These are phyloP conservation scores for Lithophane socia DNA, from an alignment of 2,888 invertebrate genomes.

Conservation along the genomic window DNA sequence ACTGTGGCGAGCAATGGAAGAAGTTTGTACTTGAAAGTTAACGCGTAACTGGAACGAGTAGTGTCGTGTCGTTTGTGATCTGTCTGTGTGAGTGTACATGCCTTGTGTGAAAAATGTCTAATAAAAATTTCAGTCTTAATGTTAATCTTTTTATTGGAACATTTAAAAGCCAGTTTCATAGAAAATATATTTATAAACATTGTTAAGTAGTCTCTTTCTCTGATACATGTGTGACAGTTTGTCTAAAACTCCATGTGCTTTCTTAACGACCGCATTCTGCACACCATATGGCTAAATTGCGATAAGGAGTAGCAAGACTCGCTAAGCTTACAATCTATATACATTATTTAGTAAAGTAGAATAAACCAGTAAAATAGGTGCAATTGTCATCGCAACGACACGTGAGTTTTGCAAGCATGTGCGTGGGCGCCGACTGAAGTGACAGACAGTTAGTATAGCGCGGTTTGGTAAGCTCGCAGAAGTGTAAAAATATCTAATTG, in stretches of 20 bases:
- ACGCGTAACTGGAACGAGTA: conserved; percentile 69
- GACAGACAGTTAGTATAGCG: neutral
- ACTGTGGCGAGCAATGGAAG: conserved; percentile 79
- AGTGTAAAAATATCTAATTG: neutral
- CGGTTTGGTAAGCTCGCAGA: neutral
- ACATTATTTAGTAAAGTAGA: neutral
- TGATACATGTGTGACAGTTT: neutral
- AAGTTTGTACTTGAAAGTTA: conserved; percentile 76
- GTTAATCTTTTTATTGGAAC: conserved; percentile 30
- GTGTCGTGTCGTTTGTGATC: conserved; percentile 48
- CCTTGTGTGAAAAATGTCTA: conserved; percentile 56
- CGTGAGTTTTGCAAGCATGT: neutral
- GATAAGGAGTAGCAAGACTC: neutral
- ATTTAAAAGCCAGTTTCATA: conserved; percentile 12
- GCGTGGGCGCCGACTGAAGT: neutral
- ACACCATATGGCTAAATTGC: neutral
- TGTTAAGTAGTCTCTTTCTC: neutral
- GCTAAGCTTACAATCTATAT: neutral
- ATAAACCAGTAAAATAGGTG: conserved; percentile 1
- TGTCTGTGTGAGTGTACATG: conserved; percentile 61
- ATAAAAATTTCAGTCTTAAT: conserved; percentile 66
- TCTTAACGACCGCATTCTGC: neutral
- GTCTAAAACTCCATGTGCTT: no score
- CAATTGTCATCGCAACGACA: neutral
- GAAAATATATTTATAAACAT: conserved; percentile 7